Base-by-base conservation (phyloP, 2,797 vertebrate genomes). In the Onychomys torridus region DNA sequence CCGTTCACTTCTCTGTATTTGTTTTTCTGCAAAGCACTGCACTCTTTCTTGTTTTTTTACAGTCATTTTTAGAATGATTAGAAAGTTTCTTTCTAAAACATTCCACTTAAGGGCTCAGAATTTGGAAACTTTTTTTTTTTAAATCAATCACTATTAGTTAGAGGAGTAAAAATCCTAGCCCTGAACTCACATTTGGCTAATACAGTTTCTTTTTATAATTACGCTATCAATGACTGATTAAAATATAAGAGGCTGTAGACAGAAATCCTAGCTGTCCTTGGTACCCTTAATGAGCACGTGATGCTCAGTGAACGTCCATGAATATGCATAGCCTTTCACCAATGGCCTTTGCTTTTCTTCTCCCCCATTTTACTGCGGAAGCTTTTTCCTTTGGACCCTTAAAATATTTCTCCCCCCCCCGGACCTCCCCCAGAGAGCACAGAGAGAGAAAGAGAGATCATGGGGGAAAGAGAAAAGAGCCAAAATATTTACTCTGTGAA, bases 31-130 rank as follows among this genome's bases (percentile, higher is more conserved):
- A 83, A 37, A 89, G 23, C 65, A 12, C 17, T 89, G 61, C 14
- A 63, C 67, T 57, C 55, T 61, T 27, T 55, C 5, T n/a, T n/a
- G 7, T 27, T 14, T 59, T 79, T 81, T 81, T 25, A n/a, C 93
- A 96, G 69, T 83, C n/a, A 67, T 87, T 97, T 96, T 96, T 89
- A 91, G 91, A 97, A 96, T 96, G 89, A 97, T 95, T 94, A 90
- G 96, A 94, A 95, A 98, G 84, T 73, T 85, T 79, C 83, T 95
- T 96, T 95, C 63, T 82, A 71, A 95, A 95, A 91, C 86, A 83
- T 90, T 95, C 96, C 91, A 89, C 92, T 95, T 63, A 69, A 95
- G 77, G 88, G 81, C 73, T 85, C 55, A 94, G 85, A 92, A 93
- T 95, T 95, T 96, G 94, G 96, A 97, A 97, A 94, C 6, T 5